A percentile compares a stretch with the other conserved stretches of the same genome.
phyloP scores from a whole-genome alignment of 2,113 vertebrate species.

The Cynopterus brachyotis region DNA sequence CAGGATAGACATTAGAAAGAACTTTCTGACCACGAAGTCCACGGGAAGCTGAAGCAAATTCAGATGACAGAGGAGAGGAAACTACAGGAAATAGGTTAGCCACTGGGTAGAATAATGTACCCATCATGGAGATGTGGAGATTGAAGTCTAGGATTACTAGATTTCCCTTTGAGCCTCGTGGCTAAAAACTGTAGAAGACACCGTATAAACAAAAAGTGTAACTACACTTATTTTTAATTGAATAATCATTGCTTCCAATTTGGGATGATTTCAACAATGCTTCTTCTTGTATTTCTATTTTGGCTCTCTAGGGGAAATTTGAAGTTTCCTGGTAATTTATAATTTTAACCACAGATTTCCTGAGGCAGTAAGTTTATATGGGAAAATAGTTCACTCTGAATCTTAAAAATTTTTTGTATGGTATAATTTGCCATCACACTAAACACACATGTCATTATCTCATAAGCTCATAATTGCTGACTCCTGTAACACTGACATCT shows the following conservation, averaged over 20 bases:
- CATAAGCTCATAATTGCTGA: constrained; percentile 74
- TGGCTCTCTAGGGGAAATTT: constrained; percentile 67
- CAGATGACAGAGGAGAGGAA: background rate
- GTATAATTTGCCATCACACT: constrained; percentile 74
- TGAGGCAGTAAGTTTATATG: constrained; percentile 74
- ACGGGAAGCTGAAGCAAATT: background rate
- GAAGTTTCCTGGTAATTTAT: constrained; percentile 75
- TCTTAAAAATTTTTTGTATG: constrained; percentile 57
- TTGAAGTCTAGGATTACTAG: background rate
- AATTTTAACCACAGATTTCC: constrained; percentile 76
- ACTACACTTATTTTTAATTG: constrained; percentile 74
- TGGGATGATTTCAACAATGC: constrained; percentile 69
- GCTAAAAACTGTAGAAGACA: constrained; percentile 46
- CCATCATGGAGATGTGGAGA: background rate
- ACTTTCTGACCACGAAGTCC: background rate
- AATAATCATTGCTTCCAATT: constrained; percentile 74
- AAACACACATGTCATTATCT: constrained; percentile 75
- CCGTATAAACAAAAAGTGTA: constrained; percentile 59
- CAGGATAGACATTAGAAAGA: background rate
- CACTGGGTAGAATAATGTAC: background rate
- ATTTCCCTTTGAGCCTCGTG: background rate
- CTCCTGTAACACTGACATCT: constrained; percentile 52
- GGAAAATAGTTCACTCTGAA: constrained; percentile 61
- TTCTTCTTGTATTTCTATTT: constrained; percentile 74
- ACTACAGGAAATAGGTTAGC: background rate